phyloP scores from a whole-genome alignment of 2,113 vertebrate genomes.

The Pholis gunnellus region DNA sequence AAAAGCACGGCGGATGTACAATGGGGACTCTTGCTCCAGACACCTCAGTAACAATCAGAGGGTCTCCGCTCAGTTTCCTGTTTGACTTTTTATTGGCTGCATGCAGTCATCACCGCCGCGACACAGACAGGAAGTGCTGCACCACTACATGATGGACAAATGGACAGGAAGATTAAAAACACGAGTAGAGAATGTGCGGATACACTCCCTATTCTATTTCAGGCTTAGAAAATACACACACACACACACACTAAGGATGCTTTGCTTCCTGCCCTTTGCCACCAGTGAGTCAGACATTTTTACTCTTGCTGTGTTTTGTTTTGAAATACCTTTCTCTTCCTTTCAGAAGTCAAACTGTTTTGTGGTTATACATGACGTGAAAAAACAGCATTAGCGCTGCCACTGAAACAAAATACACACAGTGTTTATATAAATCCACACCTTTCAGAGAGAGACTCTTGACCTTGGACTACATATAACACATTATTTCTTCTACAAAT shows the following conservation, averaged over 20 bases:
- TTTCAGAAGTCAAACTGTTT: slow-evolving; percentile 44
- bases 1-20: slow-evolving; percentile 59
- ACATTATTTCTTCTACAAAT: neutral
- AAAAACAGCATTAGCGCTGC: slow-evolving; percentile 7
- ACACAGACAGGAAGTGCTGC: slow-evolving; percentile 75
- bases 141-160: slow-evolving; percentile 75
- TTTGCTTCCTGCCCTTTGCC: slow-evolving; percentile 68
- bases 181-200: slow-evolving; percentile 76
- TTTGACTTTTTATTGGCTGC: slow-evolving; percentile 80
- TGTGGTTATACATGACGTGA: slow-evolving; percentile 25
- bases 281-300: slow-evolving; percentile 68
- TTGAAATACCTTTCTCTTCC: slow-evolving; percentile 69
- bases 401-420: neutral
- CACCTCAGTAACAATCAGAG: slow-evolving; percentile 80
- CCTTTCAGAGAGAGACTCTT: neutral
- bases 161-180: slow-evolving; percentile 81
- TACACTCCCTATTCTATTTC: slow-evolving; percentile 78
- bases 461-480: neutral
- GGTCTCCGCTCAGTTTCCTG: slow-evolving; percentile 74
- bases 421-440: neutral
- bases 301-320: slow-evolving; percentile 64
- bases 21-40: slow-evolving; percentile 66
- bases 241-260: slow-evolving; percentile 60
- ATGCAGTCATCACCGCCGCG: slow-evolving; percentile 60
- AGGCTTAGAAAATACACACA: slow-evolving; percentile 59